A percentile compares a stretch with the other conserved stretches of the same genome.
Conservation (phyloP, 2,797 vertebrate species). For the Bradypodion pumilum region DNA sequence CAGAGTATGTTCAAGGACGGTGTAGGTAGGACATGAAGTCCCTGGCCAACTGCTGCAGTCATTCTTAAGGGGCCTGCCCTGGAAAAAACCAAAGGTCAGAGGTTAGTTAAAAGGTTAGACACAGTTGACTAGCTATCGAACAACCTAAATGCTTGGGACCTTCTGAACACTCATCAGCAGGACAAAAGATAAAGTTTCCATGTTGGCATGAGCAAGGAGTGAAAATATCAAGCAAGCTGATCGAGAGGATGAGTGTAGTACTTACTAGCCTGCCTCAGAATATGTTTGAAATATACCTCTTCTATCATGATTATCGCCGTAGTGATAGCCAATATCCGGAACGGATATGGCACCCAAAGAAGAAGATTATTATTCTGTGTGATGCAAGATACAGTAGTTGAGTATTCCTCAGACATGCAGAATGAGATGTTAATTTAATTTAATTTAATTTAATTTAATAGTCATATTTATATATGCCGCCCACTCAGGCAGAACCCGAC, state of each 20-base stretch:
- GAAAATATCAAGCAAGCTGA: not conserved
- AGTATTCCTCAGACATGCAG: not conserved
- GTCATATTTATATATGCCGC: too few species aligned
- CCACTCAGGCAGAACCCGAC: too few species aligned
- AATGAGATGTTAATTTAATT: too few species aligned
- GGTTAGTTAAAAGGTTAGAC: constrained; percentile 22
- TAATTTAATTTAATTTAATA: too few species aligned
- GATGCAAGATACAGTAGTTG: not conserved
- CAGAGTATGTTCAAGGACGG: not conserved
- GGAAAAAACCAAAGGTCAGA: constrained; percentile 9
- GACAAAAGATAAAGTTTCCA: not conserved
- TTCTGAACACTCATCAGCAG: not conserved
- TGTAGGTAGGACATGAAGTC: not conserved
- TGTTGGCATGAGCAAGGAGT: not conserved
- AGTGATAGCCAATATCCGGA: too few species aligned
- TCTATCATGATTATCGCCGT: too few species aligned
- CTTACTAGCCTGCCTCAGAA: not conserved
- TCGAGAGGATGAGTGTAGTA: not conserved
- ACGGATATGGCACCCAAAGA: too few species aligned
- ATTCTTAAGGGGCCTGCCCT: not conserved
- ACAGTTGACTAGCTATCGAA: not conserved
- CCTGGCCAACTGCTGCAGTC: not conserved
- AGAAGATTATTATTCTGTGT: too few species aligned
- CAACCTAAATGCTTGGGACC: constrained; percentile 6
- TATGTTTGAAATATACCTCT: not conserved